A percentile compares a stretch with the other conserved stretches of the same genome.
Conservation (phyloP, 2,797 vertebrate genomes). For the Takifugu ocellatus region DNA sequence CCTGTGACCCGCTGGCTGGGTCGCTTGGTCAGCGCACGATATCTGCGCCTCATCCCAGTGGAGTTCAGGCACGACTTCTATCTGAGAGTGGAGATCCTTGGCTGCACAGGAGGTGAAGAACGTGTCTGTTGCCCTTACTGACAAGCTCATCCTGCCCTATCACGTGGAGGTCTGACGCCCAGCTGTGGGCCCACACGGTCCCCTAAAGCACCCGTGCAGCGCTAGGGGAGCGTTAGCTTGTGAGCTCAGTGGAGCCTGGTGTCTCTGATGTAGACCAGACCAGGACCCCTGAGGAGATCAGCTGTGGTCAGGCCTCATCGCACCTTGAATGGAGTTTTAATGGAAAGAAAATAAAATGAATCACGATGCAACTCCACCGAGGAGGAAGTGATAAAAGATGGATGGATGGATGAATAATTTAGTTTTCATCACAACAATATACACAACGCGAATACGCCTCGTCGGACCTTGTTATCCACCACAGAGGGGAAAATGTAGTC, state of each 20-base stretch:
- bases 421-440: too few species aligned
- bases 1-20: conserved; percentile 74
- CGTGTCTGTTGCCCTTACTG: not conserved
- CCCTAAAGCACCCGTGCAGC: conserved; percentile 42
- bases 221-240: conserved; percentile 76
- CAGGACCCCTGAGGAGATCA: conserved; percentile 78
- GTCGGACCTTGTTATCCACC: too few species aligned
- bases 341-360: not conserved
- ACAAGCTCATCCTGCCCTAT: not conserved
- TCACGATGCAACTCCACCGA: not conserved
- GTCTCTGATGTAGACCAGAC: conserved; percentile 77
- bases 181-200: conserved; percentile 40
- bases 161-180: conserved; percentile 67
- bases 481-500: too few species aligned
- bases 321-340: too few species aligned
- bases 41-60: conserved; percentile 77
- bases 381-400: too few species aligned
- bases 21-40: conserved; percentile 71
- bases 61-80: conserved; percentile 77
- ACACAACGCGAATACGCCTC: too few species aligned
- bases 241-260: conserved; percentile 63
- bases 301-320: conserved; percentile 61
- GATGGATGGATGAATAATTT: not conserved
- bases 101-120: conserved; percentile 75
- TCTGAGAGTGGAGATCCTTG: conserved; percentile 78